Base-by-base conservation (phyloP, 2,888 invertebrate genomes). In the Phasia obesa region DNA sequence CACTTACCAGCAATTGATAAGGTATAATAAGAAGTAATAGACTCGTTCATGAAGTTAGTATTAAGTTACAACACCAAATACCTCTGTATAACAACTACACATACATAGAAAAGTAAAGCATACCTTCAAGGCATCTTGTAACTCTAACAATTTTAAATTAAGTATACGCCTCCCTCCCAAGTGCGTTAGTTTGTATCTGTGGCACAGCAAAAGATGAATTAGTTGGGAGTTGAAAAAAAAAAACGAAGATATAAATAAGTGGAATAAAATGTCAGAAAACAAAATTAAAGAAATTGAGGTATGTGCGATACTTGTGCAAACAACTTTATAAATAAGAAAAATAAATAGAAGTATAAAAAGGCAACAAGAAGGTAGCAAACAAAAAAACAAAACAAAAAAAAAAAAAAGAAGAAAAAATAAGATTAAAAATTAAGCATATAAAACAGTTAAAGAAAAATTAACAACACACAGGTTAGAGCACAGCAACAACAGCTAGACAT, bases 221-320 rank as follows among this genome's bases (percentile, higher is more conserved):
- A n/a, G 35, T 5, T 35, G 11, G 11, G 11, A 35, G 35, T 35
- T 35, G 11, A 3, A 11, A 6, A 35, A 35, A 35, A 2, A 4
- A 42, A 2, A 47, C 3, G 44, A 13, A 47, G 5, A 6, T 47
- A 17, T 17, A n/a, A n/a, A 17, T 47, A 47, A 47, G 17, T 19
- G 9, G 44, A 47, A 47, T 60, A 38, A 67, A 51, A 67, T 70
- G 42, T 49, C 17, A 53, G 44, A 53, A 74, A 82, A 69, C 19
- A 55, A 55, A 80, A 55, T 74, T 74, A 80, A 67, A 74, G 42
- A 74, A 74, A 70, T 70, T 70, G 47, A 57, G 35, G n/a, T 42
- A 62, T 38, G 17, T 13, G 2, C 21, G 19, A 57, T 21, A 57
- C 69, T 49, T 69, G 64, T 51, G 25, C 42, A 78, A 78, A 74